Conservation (phyloP, 2,113 vertebrate genomes). For the Nothocercus nigrocapillus region DNA sequence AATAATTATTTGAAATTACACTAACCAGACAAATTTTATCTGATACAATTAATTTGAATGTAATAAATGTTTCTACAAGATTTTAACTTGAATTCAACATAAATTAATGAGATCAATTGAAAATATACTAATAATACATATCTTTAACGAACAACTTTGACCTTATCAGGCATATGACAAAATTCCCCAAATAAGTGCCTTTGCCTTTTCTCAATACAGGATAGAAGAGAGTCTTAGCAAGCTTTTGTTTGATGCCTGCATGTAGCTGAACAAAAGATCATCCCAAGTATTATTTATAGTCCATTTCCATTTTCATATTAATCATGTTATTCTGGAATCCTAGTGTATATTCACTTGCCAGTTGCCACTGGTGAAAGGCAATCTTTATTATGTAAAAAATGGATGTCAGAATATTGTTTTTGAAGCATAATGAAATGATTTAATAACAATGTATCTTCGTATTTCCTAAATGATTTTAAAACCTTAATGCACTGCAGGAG, state of each 20-base stretch:
- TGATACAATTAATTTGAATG: background rate
- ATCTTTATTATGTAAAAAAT: constrained; percentile 38
- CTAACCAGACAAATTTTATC: background rate
- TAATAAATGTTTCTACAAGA: background rate
- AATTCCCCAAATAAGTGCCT: background rate
- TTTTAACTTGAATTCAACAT: constrained; percentile 16
- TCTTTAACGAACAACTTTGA: background rate
- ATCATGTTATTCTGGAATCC: constrained; percentile 40
- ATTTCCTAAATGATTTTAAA: constrained; percentile 68
- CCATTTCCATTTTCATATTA: constrained; percentile 35
- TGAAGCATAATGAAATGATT: constrained; percentile 58
- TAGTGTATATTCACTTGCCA: constrained; percentile 25
- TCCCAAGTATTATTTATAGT: constrained; percentile 39
- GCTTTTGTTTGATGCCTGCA: constrained; percentile 10
- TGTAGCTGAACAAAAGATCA: constrained; percentile 49
- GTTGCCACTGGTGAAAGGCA: constrained; percentile 21
- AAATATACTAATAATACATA: background rate
- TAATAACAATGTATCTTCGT: constrained; percentile 63
- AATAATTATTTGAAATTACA: background rate
- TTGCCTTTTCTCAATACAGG: background rate
- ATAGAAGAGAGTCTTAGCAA: background rate
- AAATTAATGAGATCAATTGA: constrained; percentile 16
- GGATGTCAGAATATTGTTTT: constrained; percentile 35
- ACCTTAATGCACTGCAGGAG: constrained; percentile 47
- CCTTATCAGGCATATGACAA: background rate